A percentile compares a stretch with the other conserved stretches of the same genome.
phyloP scores from a whole-genome alignment of 2,797 vertebrate species.

The Rhinogobio ventralis region DNA sequence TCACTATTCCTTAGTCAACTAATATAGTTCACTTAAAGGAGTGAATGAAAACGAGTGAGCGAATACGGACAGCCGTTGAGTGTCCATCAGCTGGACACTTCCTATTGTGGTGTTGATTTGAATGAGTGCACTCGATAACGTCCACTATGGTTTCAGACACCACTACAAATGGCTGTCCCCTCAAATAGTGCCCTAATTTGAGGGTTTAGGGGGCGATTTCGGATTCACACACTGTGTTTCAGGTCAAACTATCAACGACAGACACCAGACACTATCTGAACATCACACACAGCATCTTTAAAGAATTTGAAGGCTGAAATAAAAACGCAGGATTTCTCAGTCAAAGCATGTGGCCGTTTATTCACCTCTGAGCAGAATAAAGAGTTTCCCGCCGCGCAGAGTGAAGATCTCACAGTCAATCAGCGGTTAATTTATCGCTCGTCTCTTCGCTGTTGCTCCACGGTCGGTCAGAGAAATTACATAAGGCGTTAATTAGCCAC shows the following conservation, averaged over 20 bases:
- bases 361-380: conserved; percentile 15
- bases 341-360: conserved; percentile 6
- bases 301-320: background rate
- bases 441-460: conserved; percentile 22
- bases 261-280: background rate
- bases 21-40: too few relatives aligned
- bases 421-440: conserved; percentile 16
- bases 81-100: too few relatives aligned
- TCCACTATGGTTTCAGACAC: too few relatives aligned
- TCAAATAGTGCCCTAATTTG: too few relatives aligned
- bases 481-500: conserved; percentile 25
- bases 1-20: too few relatives aligned
- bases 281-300: background rate
- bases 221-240: too few relatives aligned
- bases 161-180: too few relatives aligned
- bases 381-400: background rate
- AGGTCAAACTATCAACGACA: background rate
- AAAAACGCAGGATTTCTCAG: background rate
- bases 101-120: too few relatives aligned
- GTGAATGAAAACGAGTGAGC: too few relatives aligned
- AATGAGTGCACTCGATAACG: too few relatives aligned
- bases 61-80: too few relatives aligned
- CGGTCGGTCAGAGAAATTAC: conserved; percentile 27
- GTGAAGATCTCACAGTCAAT: conserved; percentile 17
- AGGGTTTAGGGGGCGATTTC: too few relatives aligned